Evolutionary conservation across 2,888 invertebrate species (phyloP).

Genomic region (Eupithecia subfuscata): DNA sequence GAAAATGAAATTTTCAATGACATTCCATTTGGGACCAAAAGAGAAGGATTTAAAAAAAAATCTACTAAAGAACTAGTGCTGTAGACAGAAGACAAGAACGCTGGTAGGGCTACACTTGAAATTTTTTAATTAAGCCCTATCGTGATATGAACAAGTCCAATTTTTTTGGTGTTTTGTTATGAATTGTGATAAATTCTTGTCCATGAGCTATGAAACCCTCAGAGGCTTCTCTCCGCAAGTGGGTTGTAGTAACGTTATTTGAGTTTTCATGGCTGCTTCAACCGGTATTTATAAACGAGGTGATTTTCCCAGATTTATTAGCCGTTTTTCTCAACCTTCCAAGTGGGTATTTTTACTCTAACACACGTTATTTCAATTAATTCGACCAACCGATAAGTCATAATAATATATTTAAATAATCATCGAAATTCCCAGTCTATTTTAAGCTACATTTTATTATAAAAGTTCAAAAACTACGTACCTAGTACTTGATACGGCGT

Average conservation of each 20-base stretch:
- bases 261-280: conserved; percentile 43
- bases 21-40: too few species aligned
- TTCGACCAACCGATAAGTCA: not conserved
- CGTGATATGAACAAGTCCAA: not conserved
- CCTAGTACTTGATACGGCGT: not conserved
- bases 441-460: not conserved
- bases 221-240: conserved; percentile 14
- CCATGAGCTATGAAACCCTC: conserved; percentile 7
- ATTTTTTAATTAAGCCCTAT: too few species aligned
- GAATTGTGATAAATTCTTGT: conserved; percentile 2
- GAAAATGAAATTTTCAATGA: too few species aligned
- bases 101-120: too few species aligned
- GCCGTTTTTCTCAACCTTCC: not conserved
- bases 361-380: not conserved
- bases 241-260: conserved; percentile 22
- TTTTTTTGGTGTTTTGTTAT: not conserved
- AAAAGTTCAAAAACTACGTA: too few species aligned
- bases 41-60: too few species aligned
- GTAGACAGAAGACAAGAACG: too few species aligned
- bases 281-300: not conserved
- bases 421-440: not conserved
- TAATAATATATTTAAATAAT: not conserved
- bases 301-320: not conserved
- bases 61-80: too few species aligned
- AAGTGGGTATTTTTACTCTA: not conserved